phyloP scores from a whole-genome alignment of 2,797 vertebrate genomes.

The Leuciscus waleckii region DNA sequence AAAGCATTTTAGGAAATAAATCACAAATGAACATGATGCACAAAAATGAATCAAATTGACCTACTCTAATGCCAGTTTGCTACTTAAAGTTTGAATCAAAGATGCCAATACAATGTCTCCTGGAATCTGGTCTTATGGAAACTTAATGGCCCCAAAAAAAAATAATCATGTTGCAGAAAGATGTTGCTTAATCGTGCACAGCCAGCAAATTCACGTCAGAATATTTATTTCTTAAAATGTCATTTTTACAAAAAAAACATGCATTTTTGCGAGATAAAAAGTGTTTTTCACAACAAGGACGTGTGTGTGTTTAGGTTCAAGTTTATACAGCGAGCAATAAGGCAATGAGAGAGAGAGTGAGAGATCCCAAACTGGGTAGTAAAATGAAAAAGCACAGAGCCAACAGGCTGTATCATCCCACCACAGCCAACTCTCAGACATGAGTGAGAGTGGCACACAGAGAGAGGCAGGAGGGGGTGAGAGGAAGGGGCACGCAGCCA shows the following conservation, averaged over 20 bases:
- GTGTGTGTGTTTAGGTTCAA: slow-evolving; percentile 18
- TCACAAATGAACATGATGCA: background rate
- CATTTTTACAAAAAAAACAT: background rate
- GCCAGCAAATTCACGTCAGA: background rate
- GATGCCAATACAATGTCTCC: background rate
- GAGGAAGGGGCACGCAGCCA: slow-evolving; percentile 48
- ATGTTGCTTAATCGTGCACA: background rate
- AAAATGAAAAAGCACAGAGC: slow-evolving; percentile 52
- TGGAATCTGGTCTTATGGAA: background rate
- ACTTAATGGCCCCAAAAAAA: background rate
- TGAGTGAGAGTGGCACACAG: slow-evolving; percentile 38
- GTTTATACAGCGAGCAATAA: slow-evolving; percentile 29
- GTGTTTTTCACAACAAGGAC: slow-evolving; percentile 67
- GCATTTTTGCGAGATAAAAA: background rate
- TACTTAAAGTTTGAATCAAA: background rate
- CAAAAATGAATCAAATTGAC: background rate
- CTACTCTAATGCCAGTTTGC: background rate
- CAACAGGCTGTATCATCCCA: slow-evolving; percentile 59
- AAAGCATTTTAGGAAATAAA: background rate
- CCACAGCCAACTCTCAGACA: slow-evolving; percentile 37
- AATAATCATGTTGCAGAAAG: background rate
- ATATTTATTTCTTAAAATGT: background rate
- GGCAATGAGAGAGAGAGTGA: slow-evolving; percentile 20
- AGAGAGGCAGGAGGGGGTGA: slow-evolving; percentile 44
- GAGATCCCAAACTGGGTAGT: slow-evolving; percentile 23